Base-by-base conservation (phyloP, 2,888 invertebrate species). In the Lordiphosa andalusiaca region DNA sequence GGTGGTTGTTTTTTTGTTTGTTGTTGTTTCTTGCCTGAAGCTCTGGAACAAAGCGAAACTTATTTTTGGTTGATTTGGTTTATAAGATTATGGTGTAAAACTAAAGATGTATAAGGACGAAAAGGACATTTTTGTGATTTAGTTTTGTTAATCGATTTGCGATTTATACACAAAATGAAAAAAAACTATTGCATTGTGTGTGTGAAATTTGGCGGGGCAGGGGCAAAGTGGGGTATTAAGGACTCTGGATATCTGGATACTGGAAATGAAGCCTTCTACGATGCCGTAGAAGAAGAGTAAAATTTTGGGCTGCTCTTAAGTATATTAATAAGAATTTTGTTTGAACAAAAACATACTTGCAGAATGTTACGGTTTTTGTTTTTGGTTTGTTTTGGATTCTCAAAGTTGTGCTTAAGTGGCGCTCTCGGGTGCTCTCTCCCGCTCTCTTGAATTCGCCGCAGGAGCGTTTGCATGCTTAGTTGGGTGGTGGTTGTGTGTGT, bases 111-210 rank as follows among this genome's bases (percentile, higher is more conserved):
- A 53, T 75, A 81, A 80, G 19, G 37, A 67, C 84, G 75, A 83
- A 84, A 84, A 69, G 42, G 2, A 23, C 69, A 68, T 16, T 44
- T 75, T 81, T 77, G 7, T 65, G 80, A 70, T 76, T 80, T 78
- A 36, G 21, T 13, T 49, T 51, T 39, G 33, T 50, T 70, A 53
- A 68, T 70, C 65, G 70, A 81, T 74, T 76, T 67, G 74, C 74
- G 70, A 75, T 83, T 71, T 68, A 60, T 71, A 78, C 81, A 84
- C 82, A 80, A 84, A 84, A 82, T 84, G 77, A 73, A 73, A 73
- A 73, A 73, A 85, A 85, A 84, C 85, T 86, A 86, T 86, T 86
- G 86, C 85, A 84, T 81, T 76, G 81, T 63, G 80, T 82, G 82
- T 83, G 84, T 81, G 69, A 60, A 61, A 58, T 81, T 77, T 62